Base-by-base conservation (phyloP, 1,140 invertebrate genomes). In the Dendrolimus kikuchii region DNA sequence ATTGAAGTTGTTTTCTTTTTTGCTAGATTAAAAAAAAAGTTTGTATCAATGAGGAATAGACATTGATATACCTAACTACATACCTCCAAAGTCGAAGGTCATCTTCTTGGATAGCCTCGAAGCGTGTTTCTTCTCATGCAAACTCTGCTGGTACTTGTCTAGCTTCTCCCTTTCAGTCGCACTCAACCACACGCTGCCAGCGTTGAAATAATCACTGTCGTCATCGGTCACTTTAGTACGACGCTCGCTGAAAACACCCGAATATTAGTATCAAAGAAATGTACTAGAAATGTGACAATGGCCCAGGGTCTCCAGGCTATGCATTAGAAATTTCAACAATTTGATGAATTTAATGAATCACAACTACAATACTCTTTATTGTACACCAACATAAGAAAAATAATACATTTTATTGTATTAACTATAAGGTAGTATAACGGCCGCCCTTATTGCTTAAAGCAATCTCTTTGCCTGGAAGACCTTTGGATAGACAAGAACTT, bases 151-250 rank as follows among this genome's bases (percentile, higher is more conserved):
- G 10, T 93, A 91, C 64, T 93, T 91, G 54, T 92, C 87, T 45
- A 94, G 85, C 53, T 91, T 89, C 41, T 92, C 89, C 62, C 92
- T 89, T 71, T 97, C 92, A 7, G 89, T 80, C 7, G 92, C 87
- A 45, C 89, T 92, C 4, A 97, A 79, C 96, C 97, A 98, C 23
- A 92, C 92, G 57, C 92, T 93, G 76, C 92, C 93, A 5, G 92
- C 86, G 60, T 92, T 91, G 86, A 96, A 99, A 82, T 99, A 99
- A 83, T 99, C 98, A 60, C 92, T 92, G 75, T 99, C 95, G 81
- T 99, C 97, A 80, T 99, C 97, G 57, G 97, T 98, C 4, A 99
- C 95, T 71, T 92, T 92, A 0, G 97, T 98, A 59, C 95, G 89
- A 55, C 92, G 90, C 63, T 94, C 92, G 86, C 96, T 95, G 68